Base-by-base conservation (phyloP, 1,140 invertebrate species). In the Hycleus cichorii region DNA sequence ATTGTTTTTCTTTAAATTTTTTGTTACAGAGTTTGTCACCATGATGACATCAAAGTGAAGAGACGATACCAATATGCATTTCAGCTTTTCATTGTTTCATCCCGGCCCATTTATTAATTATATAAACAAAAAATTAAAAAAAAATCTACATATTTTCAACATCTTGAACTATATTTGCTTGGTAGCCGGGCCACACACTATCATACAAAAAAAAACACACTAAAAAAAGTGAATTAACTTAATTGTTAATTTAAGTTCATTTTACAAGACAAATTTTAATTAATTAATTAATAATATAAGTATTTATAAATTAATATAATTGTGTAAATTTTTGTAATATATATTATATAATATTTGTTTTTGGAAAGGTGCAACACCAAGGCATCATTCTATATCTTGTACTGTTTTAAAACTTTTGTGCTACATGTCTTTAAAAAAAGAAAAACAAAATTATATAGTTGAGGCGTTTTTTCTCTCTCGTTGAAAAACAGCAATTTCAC, bases 11-110 rank as follows among this genome's bases (percentile, higher is more conserved):
- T 11, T 24, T 42, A 12, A 47, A 7, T 74, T 74, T 71, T 74
- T 80, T 78, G 72, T 87, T 91, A 49, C 87, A 94, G 92, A 95
- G 87, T 95, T 95, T 82, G 92, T 95, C 81, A 95, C 92, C 82
- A 95, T 95, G 92, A 95, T 95, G 92, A 95, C 92, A 85, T 95
- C 92, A 85, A 95, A 95, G 90, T 95, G 91, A 85, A 82, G 51
- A 64, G 44, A 55, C 49, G 47, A 57, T 61, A 65, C 59, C 66
- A 64, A 68, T 69, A 67, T 72, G 74, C 74, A 76, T 75, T 76
- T 76, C 73, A 72, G 75, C 75, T 77, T 77, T 76, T 74, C 74
- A 76, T 73, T 74, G 69, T 75, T 74, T 75, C 69, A 72, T 68
- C 71, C 72, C 71, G 70, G 70, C 69, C 64, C 70, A 69, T 64